Conservation (phyloP, 2,888 invertebrate genomes). For the Netelia fuscicornis region DNA sequence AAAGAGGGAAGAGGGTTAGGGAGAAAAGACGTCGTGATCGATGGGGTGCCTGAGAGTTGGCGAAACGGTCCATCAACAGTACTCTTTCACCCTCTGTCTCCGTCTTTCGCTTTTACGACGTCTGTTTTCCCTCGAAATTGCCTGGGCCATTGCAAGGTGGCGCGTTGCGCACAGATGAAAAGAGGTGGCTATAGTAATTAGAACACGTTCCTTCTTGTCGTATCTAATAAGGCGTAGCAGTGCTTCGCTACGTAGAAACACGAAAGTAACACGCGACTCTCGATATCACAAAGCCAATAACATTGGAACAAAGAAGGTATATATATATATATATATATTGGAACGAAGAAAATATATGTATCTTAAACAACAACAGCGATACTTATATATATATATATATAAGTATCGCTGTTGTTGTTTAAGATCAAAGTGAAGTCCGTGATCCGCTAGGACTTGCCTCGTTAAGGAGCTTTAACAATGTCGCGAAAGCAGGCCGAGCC, state of each 20-base stretch:
- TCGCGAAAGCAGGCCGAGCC: conserved; percentile 47
- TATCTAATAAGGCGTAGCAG: conserved; percentile 57
- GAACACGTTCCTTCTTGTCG: conserved; percentile 52
- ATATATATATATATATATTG: neutral
- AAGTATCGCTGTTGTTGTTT: conserved; percentile 9
- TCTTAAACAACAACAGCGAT: conserved; percentile 30
- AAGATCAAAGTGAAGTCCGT: conserved; percentile 55
- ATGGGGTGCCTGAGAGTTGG: conserved; percentile 66
- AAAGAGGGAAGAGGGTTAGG: conserved; percentile 7
- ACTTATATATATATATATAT: neutral
- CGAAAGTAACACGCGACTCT: neutral
- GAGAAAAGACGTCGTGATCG: conserved; percentile 67
- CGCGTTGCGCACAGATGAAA: conserved; percentile 41
- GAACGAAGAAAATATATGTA: neutral
- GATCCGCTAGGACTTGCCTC: conserved; percentile 32
- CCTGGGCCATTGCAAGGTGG: conserved; percentile 39
- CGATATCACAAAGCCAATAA: conserved; percentile 2
- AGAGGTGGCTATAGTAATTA: conserved; percentile 67
- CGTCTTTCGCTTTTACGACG: conserved; percentile 52
- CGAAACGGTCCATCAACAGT: conserved; percentile 68
- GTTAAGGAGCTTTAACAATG: conserved; percentile 62
- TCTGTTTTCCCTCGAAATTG: conserved; percentile 67
- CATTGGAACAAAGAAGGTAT: neutral
- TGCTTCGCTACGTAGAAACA: conserved; percentile 13
- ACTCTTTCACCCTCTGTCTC: conserved; percentile 26